Evolutionary conservation across 2,113 vertebrate species (phyloP), one percentile per base, ranked within the genome.

Genomic region (Nematolebias whitei): DNA sequence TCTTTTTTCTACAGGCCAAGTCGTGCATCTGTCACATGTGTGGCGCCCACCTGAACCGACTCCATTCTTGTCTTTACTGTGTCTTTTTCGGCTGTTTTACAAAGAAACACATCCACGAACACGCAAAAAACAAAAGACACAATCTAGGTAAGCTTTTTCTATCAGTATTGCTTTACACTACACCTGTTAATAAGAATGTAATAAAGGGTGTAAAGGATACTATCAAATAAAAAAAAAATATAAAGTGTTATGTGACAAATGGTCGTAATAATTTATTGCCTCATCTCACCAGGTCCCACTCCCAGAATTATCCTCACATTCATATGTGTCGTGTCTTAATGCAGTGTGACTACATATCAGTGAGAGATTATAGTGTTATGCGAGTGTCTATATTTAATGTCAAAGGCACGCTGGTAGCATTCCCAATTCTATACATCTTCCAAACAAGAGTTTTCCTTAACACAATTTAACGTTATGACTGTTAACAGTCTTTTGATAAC

Each of bases 11-110:
- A 26, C 81, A 92, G 91, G 91, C 91, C 85, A 92, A 90, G 88
- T 92, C 91, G 73, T 92, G 91, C 47, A 91, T 92, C 78, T 92
- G 91, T 87, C 91, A 92, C 81, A 90, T 91, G 87, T 92, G 91
- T 71, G 91, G 91, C 18, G 91, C 91, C 53, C 91, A 92, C 84
- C 93, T 99, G 87, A 99, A 95, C 90, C 91, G 98, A 81, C 96
- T 99, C 70, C 98, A 99, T 89, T 99, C 98, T 82, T 99, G 98
- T 91, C 96, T 99, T 69, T 97, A 98, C 91, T 99, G 98, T 63
- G 96, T 99, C 82, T 99, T 98, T 94, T 99, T 99, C 23, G 98
- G 96, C 92, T 99, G 98, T 86, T 99, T 99, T 82, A 96, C 95
- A 61, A 98, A 98, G 96, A 99, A 98, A 85, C 98, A 99, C 84